phyloP scores from a whole-genome alignment of 2,888 invertebrate species.

The Cheiracanthium punctorium region DNA sequence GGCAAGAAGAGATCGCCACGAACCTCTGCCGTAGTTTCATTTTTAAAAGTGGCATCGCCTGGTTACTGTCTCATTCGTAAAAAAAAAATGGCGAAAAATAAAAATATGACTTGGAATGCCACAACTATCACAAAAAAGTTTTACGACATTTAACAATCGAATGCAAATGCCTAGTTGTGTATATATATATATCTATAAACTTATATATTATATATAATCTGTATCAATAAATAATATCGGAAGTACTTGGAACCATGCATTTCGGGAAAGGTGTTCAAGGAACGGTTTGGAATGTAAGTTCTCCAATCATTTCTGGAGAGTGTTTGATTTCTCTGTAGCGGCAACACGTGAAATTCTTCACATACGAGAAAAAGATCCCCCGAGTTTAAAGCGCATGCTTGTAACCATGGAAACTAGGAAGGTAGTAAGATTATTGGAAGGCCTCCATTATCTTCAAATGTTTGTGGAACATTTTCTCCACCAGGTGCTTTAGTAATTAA shows the following conservation, averaged over 20 bases:
- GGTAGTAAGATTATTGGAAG: slow-evolving; percentile 29
- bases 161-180: too few relatives aligned
- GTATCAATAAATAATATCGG: too few relatives aligned
- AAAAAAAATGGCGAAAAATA: too few relatives aligned
- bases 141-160: too few relatives aligned
- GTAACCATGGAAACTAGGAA: slow-evolving; percentile 40
- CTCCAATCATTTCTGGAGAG: slow-evolving; percentile 17
- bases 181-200: too few relatives aligned
- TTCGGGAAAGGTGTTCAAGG: too few relatives aligned
- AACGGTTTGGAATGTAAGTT: too few relatives aligned
- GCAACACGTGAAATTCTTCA: slow-evolving; percentile 55
- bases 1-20: slow-evolving; percentile 7
- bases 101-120: too few relatives aligned
- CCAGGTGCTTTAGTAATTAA: not conserved
- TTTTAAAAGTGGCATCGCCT: not conserved
- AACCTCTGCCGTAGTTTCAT: slow-evolving; percentile 65
- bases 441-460: slow-evolving; percentile 2
- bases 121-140: not conserved
- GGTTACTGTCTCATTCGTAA: too few relatives aligned
- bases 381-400: slow-evolving; percentile 29
- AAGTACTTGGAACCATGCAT: too few relatives aligned
- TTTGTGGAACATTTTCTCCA: not conserved
- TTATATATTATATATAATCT: too few relatives aligned
- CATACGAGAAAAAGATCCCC: slow-evolving; percentile 20
- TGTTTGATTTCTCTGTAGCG: slow-evolving; percentile 33